A percentile compares a stretch with the other conserved stretches of the same genome.
Evolutionary conservation across 2,797 vertebrate genomes (phyloP).

Genomic region (Sebastes hubbsi): DNA sequence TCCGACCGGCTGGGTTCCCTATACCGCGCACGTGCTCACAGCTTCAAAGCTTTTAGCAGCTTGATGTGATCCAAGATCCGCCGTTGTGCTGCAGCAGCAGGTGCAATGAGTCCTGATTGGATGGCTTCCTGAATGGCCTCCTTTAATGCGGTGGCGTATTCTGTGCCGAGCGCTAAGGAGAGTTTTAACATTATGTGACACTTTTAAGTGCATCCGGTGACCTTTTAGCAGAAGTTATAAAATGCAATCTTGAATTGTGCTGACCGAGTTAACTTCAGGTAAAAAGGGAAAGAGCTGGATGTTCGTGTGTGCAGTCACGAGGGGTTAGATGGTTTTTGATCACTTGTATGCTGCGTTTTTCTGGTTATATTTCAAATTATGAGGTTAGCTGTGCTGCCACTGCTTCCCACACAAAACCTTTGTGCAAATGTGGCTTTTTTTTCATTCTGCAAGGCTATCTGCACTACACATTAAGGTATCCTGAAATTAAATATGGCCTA

Average conservation of each 20-base stretch:
- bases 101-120: slow-evolving; percentile 62
- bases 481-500: not conserved
- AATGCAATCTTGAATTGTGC: slow-evolving; percentile 47
- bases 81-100: slow-evolving; percentile 25
- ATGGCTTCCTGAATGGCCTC: slow-evolving; percentile 52
- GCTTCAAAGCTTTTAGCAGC: slow-evolving; percentile 62
- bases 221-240: slow-evolving; percentile 51
- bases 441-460: not conserved
- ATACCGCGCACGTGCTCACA: slow-evolving; percentile 1
- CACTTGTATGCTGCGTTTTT: not conserved
- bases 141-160: slow-evolving; percentile 39
- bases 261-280: slow-evolving; percentile 39
- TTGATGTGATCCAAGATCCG: slow-evolving; percentile 31
- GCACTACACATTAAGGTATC: too few species aligned
- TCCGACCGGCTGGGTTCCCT: slow-evolving; percentile 31
- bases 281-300: not conserved
- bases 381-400: not conserved
- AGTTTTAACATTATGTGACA: slow-evolving; percentile 51
- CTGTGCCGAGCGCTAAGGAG: not conserved
- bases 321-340: not conserved
- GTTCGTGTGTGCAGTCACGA: not conserved
- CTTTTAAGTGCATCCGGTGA: slow-evolving; percentile 53
- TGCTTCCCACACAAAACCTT: not conserved
- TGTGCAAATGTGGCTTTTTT: not conserved
- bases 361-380: not conserved